Evolutionary conservation across 2,797 vertebrate genomes (phyloP).

Genomic region (Potorous gilbertii): DNA sequence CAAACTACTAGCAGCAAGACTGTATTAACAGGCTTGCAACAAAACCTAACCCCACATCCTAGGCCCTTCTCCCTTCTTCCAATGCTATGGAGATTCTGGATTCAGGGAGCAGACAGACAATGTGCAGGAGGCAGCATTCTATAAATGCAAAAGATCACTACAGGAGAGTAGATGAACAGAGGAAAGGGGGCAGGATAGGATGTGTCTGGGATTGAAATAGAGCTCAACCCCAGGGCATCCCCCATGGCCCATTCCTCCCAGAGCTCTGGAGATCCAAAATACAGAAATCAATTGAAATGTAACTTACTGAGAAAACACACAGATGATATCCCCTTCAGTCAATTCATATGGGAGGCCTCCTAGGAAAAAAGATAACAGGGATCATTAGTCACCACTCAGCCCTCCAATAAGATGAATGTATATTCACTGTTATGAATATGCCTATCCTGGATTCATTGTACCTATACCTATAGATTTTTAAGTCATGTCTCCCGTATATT

Average conservation of each 20-base stretch:
- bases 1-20: not conserved
- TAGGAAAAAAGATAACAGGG: slow-evolving; percentile 73
- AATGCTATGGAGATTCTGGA: not conserved
- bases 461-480: slow-evolving; percentile 13
- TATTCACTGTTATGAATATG: slow-evolving; percentile 38
- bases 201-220: not conserved
- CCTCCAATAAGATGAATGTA: slow-evolving; percentile 30
- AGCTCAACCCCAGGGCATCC: not conserved
- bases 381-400: slow-evolving; percentile 29
- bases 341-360: slow-evolving; percentile 95
- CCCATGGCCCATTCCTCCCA: not conserved
- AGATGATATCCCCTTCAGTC: slow-evolving; percentile 95
- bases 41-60: not conserved
- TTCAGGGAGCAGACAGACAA: not conserved
- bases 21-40: not conserved
- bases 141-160: not conserved
- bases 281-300: slow-evolving; percentile 13
- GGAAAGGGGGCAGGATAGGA: not conserved
- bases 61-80: not conserved
- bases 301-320: slow-evolving; percentile 97
- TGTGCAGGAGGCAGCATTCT: not conserved
- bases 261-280: not conserved
- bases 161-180: not conserved
- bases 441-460: not conserved
- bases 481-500: not conserved